phyloP scores from a whole-genome alignment of 2,113 vertebrate genomes.

The Daubentonia madagascariensis region DNA sequence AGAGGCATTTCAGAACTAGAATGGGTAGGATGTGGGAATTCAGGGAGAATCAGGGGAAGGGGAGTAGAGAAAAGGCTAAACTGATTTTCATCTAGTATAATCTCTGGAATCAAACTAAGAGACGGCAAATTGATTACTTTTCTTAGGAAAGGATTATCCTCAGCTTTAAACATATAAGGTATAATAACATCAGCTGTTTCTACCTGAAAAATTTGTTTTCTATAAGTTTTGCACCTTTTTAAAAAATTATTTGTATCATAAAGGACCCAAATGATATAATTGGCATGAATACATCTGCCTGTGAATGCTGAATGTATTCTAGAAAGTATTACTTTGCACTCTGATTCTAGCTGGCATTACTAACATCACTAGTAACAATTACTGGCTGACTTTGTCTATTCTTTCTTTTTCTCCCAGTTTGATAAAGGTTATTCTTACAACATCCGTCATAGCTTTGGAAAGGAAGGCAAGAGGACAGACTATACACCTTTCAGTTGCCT shows the following conservation, averaged over 20 bases:
- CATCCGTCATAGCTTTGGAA: slow-evolving; percentile 96
- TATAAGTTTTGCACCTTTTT: not conserved
- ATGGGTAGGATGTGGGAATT: not conserved
- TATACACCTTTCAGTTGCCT: slow-evolving; percentile 98
- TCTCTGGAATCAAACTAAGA: not conserved
- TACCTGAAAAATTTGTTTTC: not conserved
- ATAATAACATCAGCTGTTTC: not conserved
- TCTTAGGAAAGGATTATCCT: not conserved
- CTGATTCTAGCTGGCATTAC: slow-evolving; percentile 76
- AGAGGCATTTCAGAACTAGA: not conserved
- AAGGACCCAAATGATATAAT: not conserved
- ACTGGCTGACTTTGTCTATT: slow-evolving; percentile 71
- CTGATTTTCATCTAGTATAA: not conserved
- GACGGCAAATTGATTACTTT: not conserved
- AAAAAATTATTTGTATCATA: not conserved
- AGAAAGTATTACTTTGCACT: slow-evolving; percentile 61
- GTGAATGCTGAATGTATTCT: not conserved
- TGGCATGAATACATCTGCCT: not conserved
- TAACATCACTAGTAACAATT: slow-evolving; percentile 74
- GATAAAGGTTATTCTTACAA: slow-evolving; percentile 97
- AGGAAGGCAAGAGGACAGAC: slow-evolving; percentile 96
- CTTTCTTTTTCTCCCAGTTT: slow-evolving; percentile 87
- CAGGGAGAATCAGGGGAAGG: not conserved
- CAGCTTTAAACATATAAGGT: not conserved
- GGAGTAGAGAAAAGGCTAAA: not conserved